Conservation (phyloP, 2,113 vertebrate genomes). For the Helogale parvula region DNA sequence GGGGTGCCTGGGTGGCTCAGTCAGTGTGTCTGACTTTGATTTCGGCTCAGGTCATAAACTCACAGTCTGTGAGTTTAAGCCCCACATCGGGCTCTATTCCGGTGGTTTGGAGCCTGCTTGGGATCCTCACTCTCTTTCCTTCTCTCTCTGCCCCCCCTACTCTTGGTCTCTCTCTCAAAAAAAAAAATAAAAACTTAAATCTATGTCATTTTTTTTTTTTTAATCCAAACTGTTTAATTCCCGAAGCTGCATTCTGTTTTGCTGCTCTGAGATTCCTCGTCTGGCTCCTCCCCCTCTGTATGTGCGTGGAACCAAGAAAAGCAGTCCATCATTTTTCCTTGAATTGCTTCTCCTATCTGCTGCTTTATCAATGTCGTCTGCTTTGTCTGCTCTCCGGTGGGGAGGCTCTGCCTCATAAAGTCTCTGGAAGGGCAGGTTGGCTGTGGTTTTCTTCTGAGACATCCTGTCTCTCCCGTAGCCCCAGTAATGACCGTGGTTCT, state of each 20-base stretch:
- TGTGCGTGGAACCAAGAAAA: neutral
- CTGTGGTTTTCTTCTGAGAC: too few relatives aligned
- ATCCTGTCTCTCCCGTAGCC: neutral
- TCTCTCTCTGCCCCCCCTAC: too few relatives aligned
- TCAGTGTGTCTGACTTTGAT: too few relatives aligned
- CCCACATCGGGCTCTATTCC: too few relatives aligned
- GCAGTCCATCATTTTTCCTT: neutral
- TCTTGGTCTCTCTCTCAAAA: too few relatives aligned
- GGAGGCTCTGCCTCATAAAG: neutral
- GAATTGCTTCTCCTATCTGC: neutral
- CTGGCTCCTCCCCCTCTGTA: neutral
- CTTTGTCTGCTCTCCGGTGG: neutral
- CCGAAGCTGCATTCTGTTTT: neutral
- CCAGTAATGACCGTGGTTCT: fast-evolving
- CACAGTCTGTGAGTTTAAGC: too few relatives aligned
- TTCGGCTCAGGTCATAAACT: too few relatives aligned
- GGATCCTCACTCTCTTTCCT: too few relatives aligned
- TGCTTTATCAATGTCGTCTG: neutral
- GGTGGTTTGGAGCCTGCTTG: too few relatives aligned
- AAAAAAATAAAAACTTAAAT: too few relatives aligned
- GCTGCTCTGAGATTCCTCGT: neutral
- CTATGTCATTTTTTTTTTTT: too few relatives aligned
- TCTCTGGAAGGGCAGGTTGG: neutral
- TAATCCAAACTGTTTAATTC: neutral
- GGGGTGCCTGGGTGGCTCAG: too few relatives aligned